phyloP scores from a whole-genome alignment of 2,888 invertebrate genomes.

The Calameuta idolon region DNA sequence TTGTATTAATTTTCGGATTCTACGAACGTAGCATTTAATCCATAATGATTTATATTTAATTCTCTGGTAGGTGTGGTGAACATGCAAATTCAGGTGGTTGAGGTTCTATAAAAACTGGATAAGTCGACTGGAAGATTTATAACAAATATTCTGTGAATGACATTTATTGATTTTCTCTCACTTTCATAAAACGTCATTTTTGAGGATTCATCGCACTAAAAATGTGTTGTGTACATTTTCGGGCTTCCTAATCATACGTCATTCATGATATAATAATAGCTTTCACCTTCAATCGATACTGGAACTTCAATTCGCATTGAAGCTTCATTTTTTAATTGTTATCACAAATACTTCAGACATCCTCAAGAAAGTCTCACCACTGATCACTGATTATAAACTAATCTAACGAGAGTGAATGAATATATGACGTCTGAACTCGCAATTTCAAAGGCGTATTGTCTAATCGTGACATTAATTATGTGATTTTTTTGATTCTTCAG shows the following conservation, averaged over 20 bases:
- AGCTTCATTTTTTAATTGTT: background rate
- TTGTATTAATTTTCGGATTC: background rate
- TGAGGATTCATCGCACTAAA: background rate
- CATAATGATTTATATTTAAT: background rate
- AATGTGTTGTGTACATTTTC: background rate
- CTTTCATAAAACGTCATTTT: background rate
- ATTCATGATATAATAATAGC: background rate
- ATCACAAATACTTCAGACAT: background rate
- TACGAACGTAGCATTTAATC: background rate
- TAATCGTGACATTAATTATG: conserved; percentile 41
- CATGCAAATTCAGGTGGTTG: background rate
- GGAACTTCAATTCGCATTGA: background rate
- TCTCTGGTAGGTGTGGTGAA: background rate
- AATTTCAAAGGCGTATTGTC: conserved; percentile 26
- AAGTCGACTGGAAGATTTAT: background rate
- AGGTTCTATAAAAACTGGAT: background rate
- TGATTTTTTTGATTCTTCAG: conserved; percentile 44
- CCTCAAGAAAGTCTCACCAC: background rate
- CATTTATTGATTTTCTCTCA: background rate
- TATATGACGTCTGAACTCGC: background rate
- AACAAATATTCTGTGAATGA: background rate
- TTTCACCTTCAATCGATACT: background rate
- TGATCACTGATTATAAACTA: background rate
- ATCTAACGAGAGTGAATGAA: background rate
- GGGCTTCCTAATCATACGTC: background rate